Base-by-base conservation (phyloP, 2,113 vertebrate genomes). In the Ictalurus punctatus region DNA sequence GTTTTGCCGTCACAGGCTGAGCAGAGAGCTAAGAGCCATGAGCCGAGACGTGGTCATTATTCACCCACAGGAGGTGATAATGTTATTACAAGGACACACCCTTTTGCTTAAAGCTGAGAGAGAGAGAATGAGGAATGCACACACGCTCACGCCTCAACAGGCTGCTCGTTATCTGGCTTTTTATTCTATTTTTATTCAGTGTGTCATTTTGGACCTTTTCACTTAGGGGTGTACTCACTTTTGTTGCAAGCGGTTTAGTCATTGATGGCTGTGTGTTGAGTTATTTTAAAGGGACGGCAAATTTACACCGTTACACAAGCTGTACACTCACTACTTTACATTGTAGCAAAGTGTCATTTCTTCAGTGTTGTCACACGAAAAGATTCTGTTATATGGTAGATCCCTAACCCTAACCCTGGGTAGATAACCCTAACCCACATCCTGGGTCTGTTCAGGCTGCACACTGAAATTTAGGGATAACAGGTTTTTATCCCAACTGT, bases 41-140 rank as follows among this genome's bases (percentile, higher is more conserved):
- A 89, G 74, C 56, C 17, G 54, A 80, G 79, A 83, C 69, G 37
- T 52, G 81, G 82, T 87, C 81, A 80, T 44, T 85, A 23, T 71
- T 52, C 44, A 86, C 34, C 40, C 54, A 30, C 58, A n/a, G 83
- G 86, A 91, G 40, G 85, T 89, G 88, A 87, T 91, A 90, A 86
- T 85, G 86, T 88, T 92, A 86, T 91, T 84, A 87, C 69, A 89
- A 85, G 65, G 86, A 89, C 88, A 91, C 90, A 59, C 85, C 87
- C 88, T 87, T 81, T 30, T 81, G 65, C 76, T 81, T 52, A 83
- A 85, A n/a, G 17, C 84, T 63, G 54, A 85, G 40, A 30, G 40
- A 61, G 73, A 78, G 71, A 88, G 81, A 86, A 73, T 54, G 52
- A 73, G 58, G 69, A 91, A 89, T 44, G 23, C 58, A 30, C 76